Evolutionary conservation across 2,888 invertebrate genomes (phyloP).

Genomic region (Eulithis prunata): DNA sequence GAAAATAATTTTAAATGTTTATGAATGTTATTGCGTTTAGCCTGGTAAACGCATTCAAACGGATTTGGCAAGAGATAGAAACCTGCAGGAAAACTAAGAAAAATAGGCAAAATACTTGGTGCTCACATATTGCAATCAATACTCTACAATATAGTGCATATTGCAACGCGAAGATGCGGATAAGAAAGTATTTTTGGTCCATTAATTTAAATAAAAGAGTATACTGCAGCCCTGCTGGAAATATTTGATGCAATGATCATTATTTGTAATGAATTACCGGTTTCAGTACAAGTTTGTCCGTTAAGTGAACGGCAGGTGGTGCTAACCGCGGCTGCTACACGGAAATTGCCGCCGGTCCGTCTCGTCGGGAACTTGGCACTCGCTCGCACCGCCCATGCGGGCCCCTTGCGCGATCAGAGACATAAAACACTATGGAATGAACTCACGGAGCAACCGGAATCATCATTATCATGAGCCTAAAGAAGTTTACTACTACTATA

Average conservation of each 20-base stretch:
- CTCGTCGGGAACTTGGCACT: slow-evolving; percentile 55
- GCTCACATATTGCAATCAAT: too few relatives aligned
- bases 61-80: too few relatives aligned
- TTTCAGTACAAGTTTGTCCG: slow-evolving; percentile 50
- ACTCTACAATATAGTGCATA: too few relatives aligned
- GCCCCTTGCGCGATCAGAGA: slow-evolving; percentile 11
- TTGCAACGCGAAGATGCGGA: too few relatives aligned
- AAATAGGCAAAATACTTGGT: too few relatives aligned
- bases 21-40: too few relatives aligned
- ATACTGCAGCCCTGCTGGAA: not conserved
- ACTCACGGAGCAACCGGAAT: not conserved
- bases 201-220: too few relatives aligned
- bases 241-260: slow-evolving; percentile 6
- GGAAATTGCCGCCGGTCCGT: slow-evolving; percentile 70
- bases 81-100: too few relatives aligned
- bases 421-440: slow-evolving; percentile 6
- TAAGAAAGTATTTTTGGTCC: too few relatives aligned
- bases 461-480: not conserved
- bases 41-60: too few relatives aligned
- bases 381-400: slow-evolving; percentile 50
- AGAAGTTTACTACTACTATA: not conserved
- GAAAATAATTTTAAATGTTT: too few relatives aligned
- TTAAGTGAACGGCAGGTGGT: slow-evolving; percentile 66
- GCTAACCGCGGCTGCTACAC: slow-evolving; percentile 62
- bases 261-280: slow-evolving; percentile 18